Evolutionary conservation across 2,888 invertebrate species (phyloP).

Genomic region (Tillus elongatus): DNA sequence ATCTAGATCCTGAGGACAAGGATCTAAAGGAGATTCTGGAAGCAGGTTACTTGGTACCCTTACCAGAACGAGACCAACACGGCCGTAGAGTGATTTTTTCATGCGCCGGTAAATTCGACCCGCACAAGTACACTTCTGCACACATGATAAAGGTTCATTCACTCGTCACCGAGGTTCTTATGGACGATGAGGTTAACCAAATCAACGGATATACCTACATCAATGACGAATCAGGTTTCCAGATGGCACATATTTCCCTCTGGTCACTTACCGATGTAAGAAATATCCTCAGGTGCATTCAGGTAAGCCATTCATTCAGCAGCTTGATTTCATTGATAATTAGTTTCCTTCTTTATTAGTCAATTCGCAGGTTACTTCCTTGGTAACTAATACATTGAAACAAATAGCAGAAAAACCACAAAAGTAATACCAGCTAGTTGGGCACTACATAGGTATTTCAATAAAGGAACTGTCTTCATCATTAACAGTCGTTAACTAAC

Average conservation of each 20-base stretch:
- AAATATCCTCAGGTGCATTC: constrained; percentile 68
- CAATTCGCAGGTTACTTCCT: no score
- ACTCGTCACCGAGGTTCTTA: constrained; percentile 70
- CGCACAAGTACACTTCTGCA: constrained; percentile 54
- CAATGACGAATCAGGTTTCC: constrained; percentile 73
- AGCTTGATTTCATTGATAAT: constrained; percentile 1
- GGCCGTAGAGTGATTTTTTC: constrained; percentile 73
- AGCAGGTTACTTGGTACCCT: constrained; percentile 67
- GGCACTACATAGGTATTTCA: no score
- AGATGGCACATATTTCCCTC: constrained; percentile 72
- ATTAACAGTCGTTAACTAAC: no score
- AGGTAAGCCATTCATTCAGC: constrained; percentile 46
- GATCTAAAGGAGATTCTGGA: constrained; percentile 72
- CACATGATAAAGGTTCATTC: constrained; percentile 82
- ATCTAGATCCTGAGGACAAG: constrained; percentile 69
- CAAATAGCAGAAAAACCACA: no score
- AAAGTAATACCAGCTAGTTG: no score
- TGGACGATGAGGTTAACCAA: constrained; percentile 79
- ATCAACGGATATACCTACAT: constrained; percentile 77
- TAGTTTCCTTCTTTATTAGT: no score
- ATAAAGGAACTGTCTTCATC: no score
- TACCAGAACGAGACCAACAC: constrained; percentile 59
- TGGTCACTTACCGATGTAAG: constrained; percentile 74
- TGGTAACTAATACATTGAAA: no score
- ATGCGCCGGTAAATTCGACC: constrained; percentile 56